Percentiles rank a stretch among this genome's conserved stretches.
Evolutionary conservation across 2,888 invertebrate species (phyloP).

Genomic region (Capitulum mitella): DNA sequence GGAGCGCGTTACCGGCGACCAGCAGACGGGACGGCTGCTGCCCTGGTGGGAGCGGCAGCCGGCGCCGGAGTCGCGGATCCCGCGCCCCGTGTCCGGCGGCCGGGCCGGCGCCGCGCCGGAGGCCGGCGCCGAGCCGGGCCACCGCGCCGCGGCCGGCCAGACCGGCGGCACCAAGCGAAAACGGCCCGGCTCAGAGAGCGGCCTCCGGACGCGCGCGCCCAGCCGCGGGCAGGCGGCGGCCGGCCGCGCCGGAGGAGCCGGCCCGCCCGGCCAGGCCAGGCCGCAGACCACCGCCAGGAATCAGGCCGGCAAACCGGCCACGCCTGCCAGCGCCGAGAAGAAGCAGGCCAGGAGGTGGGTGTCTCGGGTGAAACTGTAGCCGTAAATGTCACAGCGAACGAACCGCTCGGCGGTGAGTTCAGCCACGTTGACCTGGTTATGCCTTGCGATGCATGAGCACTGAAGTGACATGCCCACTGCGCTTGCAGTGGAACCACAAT

Average conservation of each 20-base stretch:
- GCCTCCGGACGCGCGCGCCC: neutral
- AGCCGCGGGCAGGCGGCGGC: too few species aligned
- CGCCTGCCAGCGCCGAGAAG: neutral
- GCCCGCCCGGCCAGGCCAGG: neutral
- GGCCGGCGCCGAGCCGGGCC: too few species aligned
- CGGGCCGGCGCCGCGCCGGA: neutral
- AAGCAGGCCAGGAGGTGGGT: neutral
- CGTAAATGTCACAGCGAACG: neutral
- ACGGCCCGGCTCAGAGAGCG: neutral
- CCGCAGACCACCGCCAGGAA: neutral
- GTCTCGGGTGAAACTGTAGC: neutral
- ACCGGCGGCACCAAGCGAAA: too few species aligned
- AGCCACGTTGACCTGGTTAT: too few species aligned
- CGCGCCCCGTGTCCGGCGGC: neutral
- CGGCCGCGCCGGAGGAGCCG: neutral
- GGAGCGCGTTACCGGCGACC: neutral
- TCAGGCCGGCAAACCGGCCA: neutral
- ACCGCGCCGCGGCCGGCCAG: too few species aligned
- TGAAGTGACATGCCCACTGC: too few species aligned
- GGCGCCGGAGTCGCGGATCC: neutral
- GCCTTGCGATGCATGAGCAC: too few species aligned
- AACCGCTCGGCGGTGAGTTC: too few species aligned
- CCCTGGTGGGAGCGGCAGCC: conserved; percentile 6
- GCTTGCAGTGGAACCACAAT: too few species aligned
- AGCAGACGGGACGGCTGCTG: neutral